Evolutionary conservation across 2,888 invertebrate genomes (phyloP).

Genomic region (Chrysolina haemoptera): DNA sequence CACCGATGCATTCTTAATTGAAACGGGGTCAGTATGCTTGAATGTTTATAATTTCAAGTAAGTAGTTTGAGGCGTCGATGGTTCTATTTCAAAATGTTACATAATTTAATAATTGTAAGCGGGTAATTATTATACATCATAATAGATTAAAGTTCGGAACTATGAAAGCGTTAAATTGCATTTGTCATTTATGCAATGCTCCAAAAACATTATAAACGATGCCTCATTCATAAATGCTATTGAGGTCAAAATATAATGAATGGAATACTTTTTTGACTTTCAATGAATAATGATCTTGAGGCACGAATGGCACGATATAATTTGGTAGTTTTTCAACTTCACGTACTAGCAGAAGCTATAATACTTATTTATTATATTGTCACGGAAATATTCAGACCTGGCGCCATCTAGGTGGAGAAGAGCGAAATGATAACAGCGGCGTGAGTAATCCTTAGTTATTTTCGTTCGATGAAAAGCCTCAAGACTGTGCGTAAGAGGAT

Average conservation of each 20-base stretch:
- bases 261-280: neutral
- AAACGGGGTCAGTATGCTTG: conserved; percentile 22
- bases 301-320: no score
- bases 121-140: conserved; percentile 18
- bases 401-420: no score
- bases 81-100: conserved; percentile 8
- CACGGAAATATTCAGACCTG: no score
- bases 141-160: conserved; percentile 21
- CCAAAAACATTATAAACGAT: neutral
- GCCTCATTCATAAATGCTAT: conserved; percentile 12
- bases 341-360: no score
- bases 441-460: no score
- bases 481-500: no score
- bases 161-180: conserved; percentile 41
- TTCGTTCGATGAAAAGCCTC: no score
- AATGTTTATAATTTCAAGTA: conserved; percentile 23
- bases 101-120: conserved; percentile 13
- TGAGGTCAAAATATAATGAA: neutral
- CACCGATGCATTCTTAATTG: conserved; percentile 28
- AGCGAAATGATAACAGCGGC: no score
- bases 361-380: no score
- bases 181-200: conserved; percentile 19
- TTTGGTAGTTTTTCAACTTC: no score
- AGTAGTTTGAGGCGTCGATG: neutral
- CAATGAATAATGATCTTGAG: neutral